Percentiles rank a stretch among this genome's conserved stretches.
These are phyloP conservation scores for Polyploca ridens DNA, from an alignment of 2,888 invertebrate genomes.

Conservation along the genomic window DNA sequence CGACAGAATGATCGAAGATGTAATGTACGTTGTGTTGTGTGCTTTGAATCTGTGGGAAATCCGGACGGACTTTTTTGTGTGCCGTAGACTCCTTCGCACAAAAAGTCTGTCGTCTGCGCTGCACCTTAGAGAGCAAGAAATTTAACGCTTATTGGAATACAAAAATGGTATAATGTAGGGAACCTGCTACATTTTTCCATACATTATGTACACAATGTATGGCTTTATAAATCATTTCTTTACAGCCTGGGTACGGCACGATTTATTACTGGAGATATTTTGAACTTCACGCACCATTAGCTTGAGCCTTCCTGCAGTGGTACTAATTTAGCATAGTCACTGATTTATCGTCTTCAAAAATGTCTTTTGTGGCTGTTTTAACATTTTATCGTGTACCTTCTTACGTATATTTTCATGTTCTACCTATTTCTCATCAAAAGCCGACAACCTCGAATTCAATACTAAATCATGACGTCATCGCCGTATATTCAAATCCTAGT, in stretches of 20 bases:
- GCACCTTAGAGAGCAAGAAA: background rate
- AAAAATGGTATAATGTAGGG: background rate
- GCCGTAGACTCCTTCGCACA: too few relatives aligned
- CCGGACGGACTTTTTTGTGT: too few relatives aligned
- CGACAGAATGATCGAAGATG: too few relatives aligned
- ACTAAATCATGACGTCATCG: background rate
- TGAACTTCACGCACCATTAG: conserved; percentile 13
- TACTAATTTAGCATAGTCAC: background rate
- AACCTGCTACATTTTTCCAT: background rate
- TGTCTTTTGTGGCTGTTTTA: background rate
- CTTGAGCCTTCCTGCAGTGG: background rate
- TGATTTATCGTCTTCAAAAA: conserved; percentile 2
- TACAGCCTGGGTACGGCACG: background rate
- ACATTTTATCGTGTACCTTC: too few relatives aligned
- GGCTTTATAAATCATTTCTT: conserved; percentile 12
- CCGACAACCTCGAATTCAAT: background rate
- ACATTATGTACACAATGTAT: conserved; percentile 11
- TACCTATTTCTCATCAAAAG: too few relatives aligned
- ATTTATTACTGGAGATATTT: conserved; percentile 12
- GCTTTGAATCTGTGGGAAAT: too few relatives aligned
- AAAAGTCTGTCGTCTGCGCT: too few relatives aligned
- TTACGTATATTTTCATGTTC: too few relatives aligned
- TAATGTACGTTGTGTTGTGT: too few relatives aligned
- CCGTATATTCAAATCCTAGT: background rate
- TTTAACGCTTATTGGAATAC: background rate